Evolutionary conservation across 2,888 invertebrate species (phyloP), one percentile per base, ranked within the genome.

Genomic region (Prenolepis imparis): DNA sequence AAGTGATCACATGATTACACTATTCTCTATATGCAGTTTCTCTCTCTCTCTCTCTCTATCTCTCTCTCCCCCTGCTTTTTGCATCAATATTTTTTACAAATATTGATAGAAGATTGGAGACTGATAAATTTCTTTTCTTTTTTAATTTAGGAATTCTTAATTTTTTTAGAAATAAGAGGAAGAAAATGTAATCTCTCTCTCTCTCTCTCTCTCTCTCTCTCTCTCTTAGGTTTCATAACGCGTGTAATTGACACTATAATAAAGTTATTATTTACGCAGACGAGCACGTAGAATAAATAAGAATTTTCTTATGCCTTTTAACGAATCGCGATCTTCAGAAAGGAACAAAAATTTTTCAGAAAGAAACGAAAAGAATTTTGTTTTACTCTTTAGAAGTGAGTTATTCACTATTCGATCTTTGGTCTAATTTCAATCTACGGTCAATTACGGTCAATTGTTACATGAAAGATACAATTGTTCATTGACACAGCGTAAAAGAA

Each of bases 381-480:
- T 36, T 36, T 36, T 36, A 3, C 36, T 5, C 36, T 36, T 36
- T 5, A 36, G 36, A 36, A 36, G 36, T 36, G 36, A 36, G 5
- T 36, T 36, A 36, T 5, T 36, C 36, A 36, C 36, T 36, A 36
- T 36, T 36, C 36, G 36, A 36, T 36, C 36, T 36, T 36, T 36
- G 5, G 5, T 36, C 5, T 36, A 36, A 36, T 36, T 36, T 36
- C 36, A 36, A 36, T 36, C 36, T 36, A n/a, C n/a, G n/a, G n/a
- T n/a, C n/a, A 36, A 36, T 36, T 36, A 36, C 36, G 36, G 36
- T 36, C 36, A 36, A 9, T 70, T 28, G 6, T 48, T 48, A 61
- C n/a, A 28, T 32, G 0, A 74, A 61, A n/a, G 61, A 61, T n/a
- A 21, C 8, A 5, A 32, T 44, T 73, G 28, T 73, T 73, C 28